These are phyloP conservation scores for Suricata suricatta DNA, from an alignment of 2,113 vertebrate species.

Conservation along the genomic window DNA sequence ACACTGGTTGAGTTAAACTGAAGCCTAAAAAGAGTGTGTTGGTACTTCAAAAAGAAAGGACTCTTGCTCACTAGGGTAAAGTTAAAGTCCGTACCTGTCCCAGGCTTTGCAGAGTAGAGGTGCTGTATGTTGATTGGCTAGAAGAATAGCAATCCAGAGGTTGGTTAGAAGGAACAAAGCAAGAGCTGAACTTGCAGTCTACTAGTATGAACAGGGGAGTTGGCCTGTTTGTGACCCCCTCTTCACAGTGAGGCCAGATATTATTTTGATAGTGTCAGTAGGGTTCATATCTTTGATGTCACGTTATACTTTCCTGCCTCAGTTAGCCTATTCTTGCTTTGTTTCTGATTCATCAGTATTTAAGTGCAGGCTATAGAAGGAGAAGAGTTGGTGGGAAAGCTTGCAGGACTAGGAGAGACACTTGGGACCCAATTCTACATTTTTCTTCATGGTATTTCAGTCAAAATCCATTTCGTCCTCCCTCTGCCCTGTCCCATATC, in stretches of 20 bases:
- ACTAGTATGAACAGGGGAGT: not conserved
- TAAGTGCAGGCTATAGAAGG: not conserved
- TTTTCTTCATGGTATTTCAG: not conserved
- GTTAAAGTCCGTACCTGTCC: not conserved
- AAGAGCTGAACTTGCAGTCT: not conserved
- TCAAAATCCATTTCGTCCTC: not conserved
- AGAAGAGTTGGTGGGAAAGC: not conserved
- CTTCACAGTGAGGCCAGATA: not conserved
- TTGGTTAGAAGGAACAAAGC: not conserved
- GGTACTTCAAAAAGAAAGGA: not conserved
- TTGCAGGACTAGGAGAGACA: not conserved
- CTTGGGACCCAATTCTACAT: not conserved
- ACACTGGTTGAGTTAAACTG: not conserved
- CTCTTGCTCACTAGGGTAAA: not conserved
- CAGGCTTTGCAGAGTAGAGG: not conserved
- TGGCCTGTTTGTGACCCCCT: not conserved
- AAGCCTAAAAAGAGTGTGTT: not conserved
- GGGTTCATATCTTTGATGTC: not conserved
- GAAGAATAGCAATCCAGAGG: not conserved
- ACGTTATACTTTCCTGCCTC: not conserved
- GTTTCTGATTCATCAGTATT: not conserved
- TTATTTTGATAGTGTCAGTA: not conserved
- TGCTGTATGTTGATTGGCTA: not conserved
- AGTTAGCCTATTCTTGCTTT: not conserved
- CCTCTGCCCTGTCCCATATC: not conserved